A percentile compares a stretch with the other conserved stretches of the same genome.
Conservation (phyloP, 2,113 vertebrate genomes). For the Aythya baeri region DNA sequence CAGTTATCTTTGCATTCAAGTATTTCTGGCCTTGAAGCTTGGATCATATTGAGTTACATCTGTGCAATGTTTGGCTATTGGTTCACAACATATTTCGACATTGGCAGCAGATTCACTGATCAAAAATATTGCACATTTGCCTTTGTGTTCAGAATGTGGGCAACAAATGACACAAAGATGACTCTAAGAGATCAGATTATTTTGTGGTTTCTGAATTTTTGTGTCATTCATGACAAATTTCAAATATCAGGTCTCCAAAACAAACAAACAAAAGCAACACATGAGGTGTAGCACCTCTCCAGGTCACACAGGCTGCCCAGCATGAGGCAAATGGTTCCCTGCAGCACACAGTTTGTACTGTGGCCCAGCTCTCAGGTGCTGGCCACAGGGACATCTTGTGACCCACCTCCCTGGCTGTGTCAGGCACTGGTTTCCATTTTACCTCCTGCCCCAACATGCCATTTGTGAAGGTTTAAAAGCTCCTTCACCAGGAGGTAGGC, state of each 20-base stretch:
- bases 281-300: not conserved
- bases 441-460: rapidly evolving
- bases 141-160: not conserved
- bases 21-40: not conserved
- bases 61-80: not conserved
- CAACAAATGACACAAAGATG: not conserved
- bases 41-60: not conserved
- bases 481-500: not conserved
- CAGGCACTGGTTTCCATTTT: not conserved
- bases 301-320: not conserved
- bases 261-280: too few relatives aligned
- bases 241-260: not conserved
- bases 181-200: not conserved
- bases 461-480: not conserved
- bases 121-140: not conserved
- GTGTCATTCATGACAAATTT: not conserved
- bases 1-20: not conserved
- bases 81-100: not conserved
- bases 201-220: not conserved
- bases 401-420: not conserved
- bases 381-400: rapidly evolving
- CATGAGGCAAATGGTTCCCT: too few relatives aligned
- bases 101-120: not conserved
- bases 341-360: too few relatives aligned
- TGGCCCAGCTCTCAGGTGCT: rapidly evolving